Evolutionary conservation across 2,113 vertebrate species (phyloP).

Genomic region (Gnathochromis pfefferi): DNA sequence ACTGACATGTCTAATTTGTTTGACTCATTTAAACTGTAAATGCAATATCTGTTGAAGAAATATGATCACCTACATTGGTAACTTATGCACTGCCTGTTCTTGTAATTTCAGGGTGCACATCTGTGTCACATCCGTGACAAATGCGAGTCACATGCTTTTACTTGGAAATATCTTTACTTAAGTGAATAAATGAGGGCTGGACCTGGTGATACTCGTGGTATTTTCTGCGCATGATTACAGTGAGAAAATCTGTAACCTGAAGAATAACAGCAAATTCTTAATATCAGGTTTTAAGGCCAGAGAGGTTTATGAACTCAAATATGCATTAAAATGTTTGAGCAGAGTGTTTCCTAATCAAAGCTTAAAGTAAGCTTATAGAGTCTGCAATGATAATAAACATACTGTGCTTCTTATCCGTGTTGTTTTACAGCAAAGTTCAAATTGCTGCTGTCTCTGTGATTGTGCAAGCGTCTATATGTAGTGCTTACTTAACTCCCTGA

Average conservation of each 20-base stretch:
- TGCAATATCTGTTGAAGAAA: not conserved
- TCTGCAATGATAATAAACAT: not conserved
- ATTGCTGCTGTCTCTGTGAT: not conserved
- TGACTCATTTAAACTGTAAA: not conserved
- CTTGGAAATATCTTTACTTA: not conserved
- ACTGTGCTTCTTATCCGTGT: not conserved
- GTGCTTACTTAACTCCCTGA: not conserved
- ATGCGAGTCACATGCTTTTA: not conserved
- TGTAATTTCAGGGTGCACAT: not conserved
- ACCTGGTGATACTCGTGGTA: not conserved
- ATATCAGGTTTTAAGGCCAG: not conserved
- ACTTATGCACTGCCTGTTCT: not conserved
- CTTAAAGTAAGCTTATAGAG: not conserved
- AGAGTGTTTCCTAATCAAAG: not conserved
- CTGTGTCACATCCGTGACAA: not conserved
- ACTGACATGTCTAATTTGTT: not conserved
- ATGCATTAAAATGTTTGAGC: not conserved
- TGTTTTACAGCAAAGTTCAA: not conserved
- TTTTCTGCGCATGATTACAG: not conserved
- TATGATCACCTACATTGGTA: not conserved
- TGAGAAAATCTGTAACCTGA: not conserved
- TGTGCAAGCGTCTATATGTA: not conserved
- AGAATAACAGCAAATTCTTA: not conserved
- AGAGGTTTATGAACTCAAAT: not conserved
- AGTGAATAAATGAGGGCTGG: not conserved